phyloP scores from a whole-genome alignment of 2,113 vertebrate genomes.

The Sebastes schlegelii region DNA sequence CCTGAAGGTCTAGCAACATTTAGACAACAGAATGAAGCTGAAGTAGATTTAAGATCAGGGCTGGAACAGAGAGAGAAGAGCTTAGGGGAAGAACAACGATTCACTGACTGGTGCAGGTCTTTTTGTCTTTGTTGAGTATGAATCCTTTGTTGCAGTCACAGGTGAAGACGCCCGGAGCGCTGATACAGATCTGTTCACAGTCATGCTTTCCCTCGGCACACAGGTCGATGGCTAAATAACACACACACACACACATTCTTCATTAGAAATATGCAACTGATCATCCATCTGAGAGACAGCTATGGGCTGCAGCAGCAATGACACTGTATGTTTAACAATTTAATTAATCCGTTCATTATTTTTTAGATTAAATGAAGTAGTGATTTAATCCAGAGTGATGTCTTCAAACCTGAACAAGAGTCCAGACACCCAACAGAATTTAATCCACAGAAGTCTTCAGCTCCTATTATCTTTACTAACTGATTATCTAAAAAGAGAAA shows the following conservation, averaged over 20 bases:
- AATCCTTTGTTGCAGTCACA: slow-evolving; percentile 87
- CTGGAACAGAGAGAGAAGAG: too few relatives aligned
- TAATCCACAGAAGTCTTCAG: background rate
- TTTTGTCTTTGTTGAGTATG: slow-evolving; percentile 87
- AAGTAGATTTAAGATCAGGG: too few relatives aligned
- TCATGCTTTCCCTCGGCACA: slow-evolving; percentile 86
- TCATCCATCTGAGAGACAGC: too few relatives aligned
- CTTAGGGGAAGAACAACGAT: background rate
- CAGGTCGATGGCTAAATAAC: slow-evolving; percentile 82
- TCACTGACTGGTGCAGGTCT: slow-evolving; percentile 73
- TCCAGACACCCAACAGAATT: background rate
- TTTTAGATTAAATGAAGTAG: background rate
- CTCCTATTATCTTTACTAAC: too few relatives aligned
- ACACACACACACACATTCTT: too few relatives aligned
- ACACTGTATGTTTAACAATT: background rate
- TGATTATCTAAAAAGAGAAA: too few relatives aligned
- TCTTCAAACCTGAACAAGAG: background rate
- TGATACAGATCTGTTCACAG: slow-evolving; percentile 89
- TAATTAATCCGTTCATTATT: background rate
- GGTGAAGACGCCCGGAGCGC: slow-evolving; percentile 80
- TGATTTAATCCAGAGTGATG: background rate
- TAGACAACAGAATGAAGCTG: too few relatives aligned
- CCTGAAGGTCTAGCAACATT: too few relatives aligned
- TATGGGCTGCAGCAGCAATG: too few relatives aligned
- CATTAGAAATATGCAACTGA: too few relatives aligned